Base-by-base conservation (phyloP, 1,140 invertebrate genomes). In the Sitophilus oryzae region DNA sequence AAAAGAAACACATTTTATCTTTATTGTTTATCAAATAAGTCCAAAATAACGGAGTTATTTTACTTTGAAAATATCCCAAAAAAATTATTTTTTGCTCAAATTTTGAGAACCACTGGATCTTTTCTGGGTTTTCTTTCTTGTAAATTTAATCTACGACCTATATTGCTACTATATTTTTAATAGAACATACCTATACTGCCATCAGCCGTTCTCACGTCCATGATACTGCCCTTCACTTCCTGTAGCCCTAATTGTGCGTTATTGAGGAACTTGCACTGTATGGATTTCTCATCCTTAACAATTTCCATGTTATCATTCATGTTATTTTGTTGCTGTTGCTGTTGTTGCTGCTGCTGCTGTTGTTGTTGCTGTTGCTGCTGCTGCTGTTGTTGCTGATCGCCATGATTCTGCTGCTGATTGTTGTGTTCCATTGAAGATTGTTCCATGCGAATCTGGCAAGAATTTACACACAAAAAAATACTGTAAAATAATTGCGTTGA, bases 121-220 rank as follows among this genome's bases (percentile, higher is more conserved):
- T n/a, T n/a, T n/a, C n/a, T n/a, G n/a, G n/a, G n/a, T n/a, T n/a
- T n/a, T n/a, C n/a, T n/a, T n/a, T n/a, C n/a, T n/a, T n/a, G n/a
- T n/a, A n/a, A n/a, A n/a, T n/a, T n/a, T n/a, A n/a, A n/a, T n/a
- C n/a, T n/a, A n/a, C n/a, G n/a, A n/a, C n/a, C n/a, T n/a, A n/a
- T n/a, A n/a, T n/a, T n/a, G n/a, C n/a, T n/a, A n/a, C n/a, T n/a
- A n/a, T n/a, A n/a, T n/a, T n/a, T n/a, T n/a, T n/a, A n/a, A n/a
- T n/a, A n/a, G n/a, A n/a, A n/a, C n/a, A n/a, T 42, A 56, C 53
- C 53, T 82, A 85, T 81, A 19, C 78, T 83, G 10, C 84, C 85
- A 68, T 82, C 82, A 10, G 76, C 76, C 34, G 79, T 82, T 67
- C 79, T 72, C 6, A 83, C 79, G 61, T 86, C 85, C 83, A 88